phyloP scores from a whole-genome alignment of 2,113 vertebrate species.

The Upupa epops region DNA sequence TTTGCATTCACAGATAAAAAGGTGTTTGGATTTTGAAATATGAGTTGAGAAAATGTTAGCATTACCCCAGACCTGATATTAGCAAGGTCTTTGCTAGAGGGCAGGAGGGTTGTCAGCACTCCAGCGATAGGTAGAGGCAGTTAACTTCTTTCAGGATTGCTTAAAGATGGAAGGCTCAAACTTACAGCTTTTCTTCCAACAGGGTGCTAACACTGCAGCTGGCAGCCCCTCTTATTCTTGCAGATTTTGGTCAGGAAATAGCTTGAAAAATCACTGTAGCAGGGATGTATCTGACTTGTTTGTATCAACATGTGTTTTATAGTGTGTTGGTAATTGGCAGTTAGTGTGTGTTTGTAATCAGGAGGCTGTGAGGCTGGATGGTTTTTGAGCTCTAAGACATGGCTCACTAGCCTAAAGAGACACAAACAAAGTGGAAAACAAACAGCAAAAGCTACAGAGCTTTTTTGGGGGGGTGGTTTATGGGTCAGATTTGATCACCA shows the following conservation, averaged over 20 bases:
- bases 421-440: not conserved
- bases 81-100: not conserved
- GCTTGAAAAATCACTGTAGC: constrained; percentile 10
- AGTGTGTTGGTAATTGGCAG: not conserved
- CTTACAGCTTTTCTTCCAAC: not conserved
- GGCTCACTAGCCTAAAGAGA: not conserved
- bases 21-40: not conserved
- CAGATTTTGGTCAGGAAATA: constrained; percentile 18
- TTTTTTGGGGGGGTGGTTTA: not conserved
- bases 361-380: not conserved
- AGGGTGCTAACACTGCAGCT: not conserved
- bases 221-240: not conserved
- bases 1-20: not conserved
- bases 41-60: not conserved
- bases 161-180: not conserved
- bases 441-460: not conserved
- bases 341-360: not conserved
- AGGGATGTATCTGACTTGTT: not conserved
- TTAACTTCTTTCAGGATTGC: not conserved
- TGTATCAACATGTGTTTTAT: not conserved
- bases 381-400: not conserved
- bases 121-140: not conserved
- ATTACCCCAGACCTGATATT: not conserved
- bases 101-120: not conserved
- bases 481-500: not conserved